Evolutionary conservation across 2,113 vertebrate genomes (phyloP).

Genomic region (Mobula birostris): DNA sequence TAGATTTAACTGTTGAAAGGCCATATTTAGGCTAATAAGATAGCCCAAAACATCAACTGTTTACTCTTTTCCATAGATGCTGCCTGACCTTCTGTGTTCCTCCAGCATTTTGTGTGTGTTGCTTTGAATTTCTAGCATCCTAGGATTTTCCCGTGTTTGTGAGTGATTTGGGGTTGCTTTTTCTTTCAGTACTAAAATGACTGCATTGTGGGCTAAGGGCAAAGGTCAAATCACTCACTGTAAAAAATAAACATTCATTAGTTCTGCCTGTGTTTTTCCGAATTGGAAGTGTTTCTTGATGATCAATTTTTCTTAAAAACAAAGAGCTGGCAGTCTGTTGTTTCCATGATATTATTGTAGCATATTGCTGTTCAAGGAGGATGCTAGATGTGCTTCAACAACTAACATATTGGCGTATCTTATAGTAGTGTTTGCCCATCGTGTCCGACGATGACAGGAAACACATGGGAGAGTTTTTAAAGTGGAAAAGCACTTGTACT

Average conservation of each 20-base stretch:
- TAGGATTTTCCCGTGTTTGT: too few relatives aligned
- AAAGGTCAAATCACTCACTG: background rate
- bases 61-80: too few relatives aligned
- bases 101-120: too few relatives aligned
- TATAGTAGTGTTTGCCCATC: too few relatives aligned
- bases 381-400: background rate
- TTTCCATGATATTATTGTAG: background rate
- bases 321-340: background rate
- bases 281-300: conserved; percentile 11
- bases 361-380: background rate
- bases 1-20: background rate
- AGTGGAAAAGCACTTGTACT: too few relatives aligned
- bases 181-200: background rate
- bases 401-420: background rate
- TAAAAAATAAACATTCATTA: background rate
- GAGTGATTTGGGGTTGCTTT: background rate
- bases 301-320: background rate
- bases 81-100: too few relatives aligned
- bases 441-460: too few relatives aligned
- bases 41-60: too few relatives aligned
- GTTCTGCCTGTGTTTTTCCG: background rate
- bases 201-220: background rate
- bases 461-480: too few relatives aligned
- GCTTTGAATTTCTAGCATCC: too few relatives aligned
- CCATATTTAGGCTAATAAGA: background rate